A percentile compares a stretch with the other conserved stretches of the same genome.
Conservation (phyloP, 2,797 vertebrate genomes). For the Paramormyrops hopkinsi region DNA sequence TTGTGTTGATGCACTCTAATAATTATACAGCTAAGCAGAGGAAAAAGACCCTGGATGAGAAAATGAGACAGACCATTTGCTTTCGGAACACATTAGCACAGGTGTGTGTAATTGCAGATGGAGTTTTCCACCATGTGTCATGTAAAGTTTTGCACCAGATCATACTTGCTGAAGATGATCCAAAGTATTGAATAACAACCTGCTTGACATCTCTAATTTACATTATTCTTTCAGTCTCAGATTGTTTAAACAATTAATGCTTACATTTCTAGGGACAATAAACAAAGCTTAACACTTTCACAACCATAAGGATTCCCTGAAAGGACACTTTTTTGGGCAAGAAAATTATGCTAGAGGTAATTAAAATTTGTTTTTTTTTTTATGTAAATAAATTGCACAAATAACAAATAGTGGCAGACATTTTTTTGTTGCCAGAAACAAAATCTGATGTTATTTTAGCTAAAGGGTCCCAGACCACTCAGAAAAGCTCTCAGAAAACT, state of each 20-base stretch:
- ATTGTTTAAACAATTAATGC: background rate
- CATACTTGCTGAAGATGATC: background rate
- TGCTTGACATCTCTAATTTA: background rate
- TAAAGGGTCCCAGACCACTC: background rate
- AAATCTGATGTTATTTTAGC: background rate
- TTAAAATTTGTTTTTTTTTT: background rate
- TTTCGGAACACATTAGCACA: background rate
- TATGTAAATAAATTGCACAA: background rate
- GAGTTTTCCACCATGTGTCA: constrained; percentile 6
- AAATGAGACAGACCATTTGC: constrained; percentile 17
- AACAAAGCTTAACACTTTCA: background rate
- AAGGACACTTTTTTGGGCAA: background rate
- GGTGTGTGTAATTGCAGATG: background rate
- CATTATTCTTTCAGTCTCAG: background rate
- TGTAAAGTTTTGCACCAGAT: background rate
- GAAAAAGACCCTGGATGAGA: background rate
- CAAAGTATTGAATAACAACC: background rate
- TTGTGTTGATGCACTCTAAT: background rate
- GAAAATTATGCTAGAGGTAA: background rate
- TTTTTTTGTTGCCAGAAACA: background rate
- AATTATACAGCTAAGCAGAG: background rate
- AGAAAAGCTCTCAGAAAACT: background rate
- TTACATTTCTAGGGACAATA: background rate
- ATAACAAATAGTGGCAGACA: background rate
- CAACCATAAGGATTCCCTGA: background rate